Percentiles rank a stretch among this genome's conserved stretches.
These are phyloP conservation scores for Arvicanthis niloticus DNA, from an alignment of 2,113 vertebrate species.

Conservation along the genomic window DNA sequence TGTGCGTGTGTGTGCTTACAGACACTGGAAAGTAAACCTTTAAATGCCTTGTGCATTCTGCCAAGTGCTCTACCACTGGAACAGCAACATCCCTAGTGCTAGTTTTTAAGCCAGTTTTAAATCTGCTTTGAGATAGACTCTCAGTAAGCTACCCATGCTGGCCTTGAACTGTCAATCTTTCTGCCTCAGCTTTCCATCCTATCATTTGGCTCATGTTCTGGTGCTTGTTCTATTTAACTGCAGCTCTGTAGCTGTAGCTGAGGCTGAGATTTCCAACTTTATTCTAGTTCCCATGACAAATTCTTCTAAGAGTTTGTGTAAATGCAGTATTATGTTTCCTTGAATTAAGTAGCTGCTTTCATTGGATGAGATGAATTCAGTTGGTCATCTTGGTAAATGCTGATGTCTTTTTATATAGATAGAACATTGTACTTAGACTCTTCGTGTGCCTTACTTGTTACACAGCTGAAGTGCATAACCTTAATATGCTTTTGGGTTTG, in stretches of 20 bases:
- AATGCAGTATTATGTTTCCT: slow-evolving; percentile 27
- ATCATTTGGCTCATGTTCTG: neutral
- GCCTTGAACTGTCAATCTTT: neutral
- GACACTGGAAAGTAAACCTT: neutral
- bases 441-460: neutral
- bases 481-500: neutral
- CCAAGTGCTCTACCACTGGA: neutral
- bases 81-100: neutral
- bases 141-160: neutral
- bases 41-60: neutral
- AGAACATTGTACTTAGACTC: neutral
- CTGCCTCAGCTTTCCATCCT: neutral
- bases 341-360: slow-evolving; percentile 9
- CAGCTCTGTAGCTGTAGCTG: neutral
- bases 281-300: slow-evolving; percentile 19
- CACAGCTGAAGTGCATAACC: slow-evolving; percentile 37
- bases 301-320: slow-evolving; percentile 32
- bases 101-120: neutral
- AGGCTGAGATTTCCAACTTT: neutral
- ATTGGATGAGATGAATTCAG: neutral
- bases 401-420: neutral
- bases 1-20: no score
- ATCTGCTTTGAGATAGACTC: neutral
- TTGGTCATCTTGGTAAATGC: slow-evolving; percentile 15
- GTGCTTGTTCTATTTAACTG: neutral